phyloP scores from a whole-genome alignment of 2,888 invertebrate genomes.

The Hesperia comma region DNA sequence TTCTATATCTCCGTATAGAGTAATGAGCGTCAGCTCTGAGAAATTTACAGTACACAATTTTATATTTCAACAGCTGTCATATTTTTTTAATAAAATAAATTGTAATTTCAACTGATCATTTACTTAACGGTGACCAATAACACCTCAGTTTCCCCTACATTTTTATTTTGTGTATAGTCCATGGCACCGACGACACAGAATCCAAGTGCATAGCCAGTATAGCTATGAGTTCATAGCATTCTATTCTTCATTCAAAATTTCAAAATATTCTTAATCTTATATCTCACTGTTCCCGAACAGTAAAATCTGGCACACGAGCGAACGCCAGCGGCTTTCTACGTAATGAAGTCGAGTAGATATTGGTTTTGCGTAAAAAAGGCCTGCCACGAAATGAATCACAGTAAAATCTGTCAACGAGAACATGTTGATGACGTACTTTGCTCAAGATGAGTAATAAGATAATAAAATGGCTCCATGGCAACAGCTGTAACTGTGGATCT shows the following conservation, averaged over 20 bases:
- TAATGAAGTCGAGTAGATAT: conserved; percentile 35
- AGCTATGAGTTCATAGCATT: too few species aligned
- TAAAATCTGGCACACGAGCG: conserved; percentile 26
- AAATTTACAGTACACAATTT: too few species aligned
- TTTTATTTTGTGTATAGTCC: too few species aligned
- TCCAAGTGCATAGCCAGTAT: too few species aligned
- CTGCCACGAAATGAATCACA: conserved; percentile 26
- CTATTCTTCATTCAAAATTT: neutral
- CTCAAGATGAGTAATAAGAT: conserved; percentile 3
- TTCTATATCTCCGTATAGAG: too few species aligned
- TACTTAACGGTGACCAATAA: too few species aligned
- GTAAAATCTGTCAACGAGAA: conserved; percentile 32
- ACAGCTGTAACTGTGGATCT: neutral
- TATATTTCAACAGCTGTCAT: too few species aligned
- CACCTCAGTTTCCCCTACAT: too few species aligned
- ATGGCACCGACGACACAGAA: too few species aligned
- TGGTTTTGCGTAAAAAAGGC: conserved; percentile 35
- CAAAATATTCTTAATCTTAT: conserved; percentile 27
- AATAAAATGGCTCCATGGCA: neutral
- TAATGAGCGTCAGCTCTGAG: too few species aligned
- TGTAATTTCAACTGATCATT: too few species aligned
- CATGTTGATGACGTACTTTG: conserved; percentile 18
- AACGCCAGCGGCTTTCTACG: conserved; percentile 27
- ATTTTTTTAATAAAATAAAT: too few species aligned
- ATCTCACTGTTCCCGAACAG: conserved; percentile 22